These are phyloP conservation scores for Dilophus febrilis DNA, from an alignment of 2,888 invertebrate species.

Conservation along the genomic window DNA sequence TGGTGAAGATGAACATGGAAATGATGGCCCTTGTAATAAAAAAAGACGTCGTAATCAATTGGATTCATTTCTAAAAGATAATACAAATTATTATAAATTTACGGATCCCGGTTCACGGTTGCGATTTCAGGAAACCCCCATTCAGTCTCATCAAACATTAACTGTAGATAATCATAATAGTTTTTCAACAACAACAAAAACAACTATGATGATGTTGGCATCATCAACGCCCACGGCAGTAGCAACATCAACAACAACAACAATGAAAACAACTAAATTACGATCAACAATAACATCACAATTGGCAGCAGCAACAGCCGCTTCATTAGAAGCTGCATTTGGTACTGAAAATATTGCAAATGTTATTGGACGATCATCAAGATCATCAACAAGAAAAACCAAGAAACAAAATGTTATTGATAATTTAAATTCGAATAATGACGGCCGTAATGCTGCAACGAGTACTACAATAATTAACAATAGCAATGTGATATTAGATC, in stretches of 20 bases:
- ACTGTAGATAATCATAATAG: slow-evolving; percentile 6
- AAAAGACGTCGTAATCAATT: slow-evolving; percentile 35
- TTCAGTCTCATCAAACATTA: slow-evolving; percentile 26
- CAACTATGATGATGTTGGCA: no score
- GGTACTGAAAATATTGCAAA: no score
- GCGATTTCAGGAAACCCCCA: slow-evolving; percentile 30
- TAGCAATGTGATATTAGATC: slow-evolving; percentile 13
- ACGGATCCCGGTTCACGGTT: slow-evolving; percentile 29
- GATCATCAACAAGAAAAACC: neutral
- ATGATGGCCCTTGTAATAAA: slow-evolving; percentile 6
- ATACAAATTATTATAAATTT: slow-evolving; percentile 39
- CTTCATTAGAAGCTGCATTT: no score
- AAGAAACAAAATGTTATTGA: neutral
- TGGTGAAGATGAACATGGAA: no score
- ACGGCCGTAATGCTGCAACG: no score
- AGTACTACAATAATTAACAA: no score
- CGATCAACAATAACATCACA: no score
- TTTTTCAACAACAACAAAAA: neutral
- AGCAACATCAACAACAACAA: neutral
- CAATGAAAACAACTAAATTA: neutral
- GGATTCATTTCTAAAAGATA: slow-evolving; percentile 39
- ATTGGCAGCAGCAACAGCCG: no score
- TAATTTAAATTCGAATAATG: no score
- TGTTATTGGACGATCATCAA: no score
- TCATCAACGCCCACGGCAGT: no score